Evolutionary conservation across 2,888 invertebrate species (phyloP), one percentile per base, ranked within the genome.

Genomic region (Phrixothrix hirtus): DNA sequence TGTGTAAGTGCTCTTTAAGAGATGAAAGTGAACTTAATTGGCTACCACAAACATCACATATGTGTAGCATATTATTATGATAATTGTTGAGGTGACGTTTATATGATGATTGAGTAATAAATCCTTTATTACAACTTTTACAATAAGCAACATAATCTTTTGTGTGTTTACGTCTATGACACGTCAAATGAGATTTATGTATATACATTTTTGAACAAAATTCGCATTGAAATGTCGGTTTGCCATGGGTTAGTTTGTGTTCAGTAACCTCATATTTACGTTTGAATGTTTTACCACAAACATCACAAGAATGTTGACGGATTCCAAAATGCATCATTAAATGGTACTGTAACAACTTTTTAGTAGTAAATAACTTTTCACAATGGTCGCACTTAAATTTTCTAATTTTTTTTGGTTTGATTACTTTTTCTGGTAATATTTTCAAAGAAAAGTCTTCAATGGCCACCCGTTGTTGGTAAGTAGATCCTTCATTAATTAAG

Each of bases 201-300:
- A 81, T 77, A 60, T 84, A 81, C 60, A 81, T 81, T 61, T 81
- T 81, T 0, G 82, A 81, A 57, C 85, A 85, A 1, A 81, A 74
- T 0, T 81, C 76, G 57, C 85, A 84, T 0, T 83, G 75, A 49
- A 80, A 81, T 36, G 79, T 80, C 9, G 81, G 81, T 0, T 80
- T 80, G 26, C 78, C 79, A 56, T 83, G 83, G 35, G 78, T 79
- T 2, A 77, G 70, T 75, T 79, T 79, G 59, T 83, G 83, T 1
- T 64, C 67, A 5, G 64, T 69, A 1, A 75, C 61, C 53, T 74
- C 72, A 41, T 72, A 73, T 9, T 62, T 62, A 38, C 69, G 69
- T 44, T 66, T 64, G 46, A 75, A 75, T 0, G 59, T 57, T 58
- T 75, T 75, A 0, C 65, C 67, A 41, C 75, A 75, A 15, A 68